Evolutionary conservation across 2,797 vertebrate species (phyloP).

Genomic region (Amblyopsis hoosieri): DNA sequence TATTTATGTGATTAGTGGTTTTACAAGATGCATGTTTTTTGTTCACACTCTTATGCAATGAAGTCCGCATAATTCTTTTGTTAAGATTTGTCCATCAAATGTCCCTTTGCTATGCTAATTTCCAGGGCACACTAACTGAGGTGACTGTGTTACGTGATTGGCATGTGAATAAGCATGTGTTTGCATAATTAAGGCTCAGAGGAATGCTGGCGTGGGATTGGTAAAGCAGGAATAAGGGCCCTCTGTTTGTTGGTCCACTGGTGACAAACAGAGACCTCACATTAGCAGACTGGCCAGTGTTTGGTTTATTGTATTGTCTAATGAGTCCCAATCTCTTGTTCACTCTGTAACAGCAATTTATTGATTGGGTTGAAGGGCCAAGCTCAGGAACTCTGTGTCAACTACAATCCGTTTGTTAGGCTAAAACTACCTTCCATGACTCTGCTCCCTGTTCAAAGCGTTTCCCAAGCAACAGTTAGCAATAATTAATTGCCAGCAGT

Average conservation of each 20-base stretch:
- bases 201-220: slow-evolving; percentile 68
- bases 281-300: slow-evolving; percentile 68
- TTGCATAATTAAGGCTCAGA: slow-evolving; percentile 61
- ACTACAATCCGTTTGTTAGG: slow-evolving; percentile 49
- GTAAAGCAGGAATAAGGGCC: slow-evolving; percentile 68
- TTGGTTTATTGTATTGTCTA: slow-evolving; percentile 68
- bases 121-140: slow-evolving; percentile 29
- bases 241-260: slow-evolving; percentile 72
- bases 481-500: slow-evolving; percentile 33
- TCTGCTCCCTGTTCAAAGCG: slow-evolving; percentile 53
- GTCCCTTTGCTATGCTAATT: slow-evolving; percentile 44
- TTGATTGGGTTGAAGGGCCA: slow-evolving; percentile 53
- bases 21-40: slow-evolving; percentile 23
- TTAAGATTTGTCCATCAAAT: slow-evolving; percentile 28
- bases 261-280: slow-evolving; percentile 70
- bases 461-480: slow-evolving; percentile 55
- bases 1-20: slow-evolving; percentile 22
- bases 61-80: slow-evolving; percentile 8
- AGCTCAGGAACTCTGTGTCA: slow-evolving; percentile 63
- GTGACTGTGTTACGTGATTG: slow-evolving; percentile 41
- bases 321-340: slow-evolving; percentile 57
- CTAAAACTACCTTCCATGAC: slow-evolving; percentile 39
- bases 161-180: slow-evolving; percentile 67
- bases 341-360: slow-evolving; percentile 63
- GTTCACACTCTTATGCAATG: slow-evolving; percentile 40